These are phyloP conservation scores for Indri indri DNA, from an alignment of 2,113 vertebrate species.

Conservation along the genomic window DNA sequence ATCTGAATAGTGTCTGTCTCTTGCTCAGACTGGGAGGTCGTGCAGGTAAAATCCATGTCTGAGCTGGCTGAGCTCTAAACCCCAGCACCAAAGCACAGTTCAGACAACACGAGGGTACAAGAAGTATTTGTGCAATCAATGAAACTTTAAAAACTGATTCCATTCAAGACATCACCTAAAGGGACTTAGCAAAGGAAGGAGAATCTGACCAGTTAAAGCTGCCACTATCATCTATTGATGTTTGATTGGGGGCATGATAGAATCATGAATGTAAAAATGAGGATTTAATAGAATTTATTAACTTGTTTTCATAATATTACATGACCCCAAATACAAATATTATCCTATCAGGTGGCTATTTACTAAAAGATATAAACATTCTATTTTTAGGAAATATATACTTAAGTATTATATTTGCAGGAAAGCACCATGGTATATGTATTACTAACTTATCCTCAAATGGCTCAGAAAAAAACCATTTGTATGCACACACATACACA, in stretches of 20 bases:
- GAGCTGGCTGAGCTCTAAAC: not conserved
- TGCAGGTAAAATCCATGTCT: not conserved
- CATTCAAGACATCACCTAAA: not conserved
- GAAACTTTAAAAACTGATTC: conserved; percentile 17
- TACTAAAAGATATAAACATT: not conserved
- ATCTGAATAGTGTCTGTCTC: not conserved
- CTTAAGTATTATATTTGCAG: not conserved
- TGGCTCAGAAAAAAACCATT: not conserved
- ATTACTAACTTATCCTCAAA: not conserved
- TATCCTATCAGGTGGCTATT: not conserved
- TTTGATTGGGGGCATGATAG: not conserved
- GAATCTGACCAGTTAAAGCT: not conserved
- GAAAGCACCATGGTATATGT: not conserved
- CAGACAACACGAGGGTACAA: not conserved
- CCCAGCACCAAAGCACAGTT: not conserved
- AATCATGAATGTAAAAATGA: not conserved
- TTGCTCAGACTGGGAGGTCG: not conserved
- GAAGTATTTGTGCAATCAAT: not conserved
- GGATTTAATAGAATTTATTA: not conserved
- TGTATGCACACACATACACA: not conserved
- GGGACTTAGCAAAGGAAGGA: not conserved
- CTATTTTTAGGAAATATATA: not conserved
- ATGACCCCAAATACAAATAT: not conserved
- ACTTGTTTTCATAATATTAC: not conserved
- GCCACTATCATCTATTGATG: no score